These are phyloP conservation scores for Brachymystax lenok DNA, from an alignment of 2,797 vertebrate genomes.

Conservation along the genomic window DNA sequence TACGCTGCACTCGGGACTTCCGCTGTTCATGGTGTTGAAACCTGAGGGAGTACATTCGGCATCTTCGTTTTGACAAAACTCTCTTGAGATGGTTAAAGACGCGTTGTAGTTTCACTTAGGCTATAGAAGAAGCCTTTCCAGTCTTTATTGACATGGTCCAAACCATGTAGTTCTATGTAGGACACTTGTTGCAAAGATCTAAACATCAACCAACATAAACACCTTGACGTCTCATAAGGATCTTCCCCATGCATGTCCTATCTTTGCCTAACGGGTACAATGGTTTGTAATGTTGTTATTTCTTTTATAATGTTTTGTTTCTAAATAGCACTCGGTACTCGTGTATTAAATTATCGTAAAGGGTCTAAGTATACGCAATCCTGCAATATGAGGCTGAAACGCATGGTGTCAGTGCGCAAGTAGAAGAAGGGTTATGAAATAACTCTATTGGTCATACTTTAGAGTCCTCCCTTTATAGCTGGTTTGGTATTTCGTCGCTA, in stretches of 20 bases:
- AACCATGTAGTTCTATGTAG: too few species aligned
- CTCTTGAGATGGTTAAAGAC: background rate
- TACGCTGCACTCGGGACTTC: background rate
- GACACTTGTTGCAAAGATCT: too few species aligned
- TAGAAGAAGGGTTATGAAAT: background rate
- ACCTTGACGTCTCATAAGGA: too few species aligned
- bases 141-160: too few species aligned
- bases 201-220: too few species aligned
- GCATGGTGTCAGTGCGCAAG: slow-evolving; percentile 1
- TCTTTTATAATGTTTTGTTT: background rate
- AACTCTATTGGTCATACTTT: background rate
- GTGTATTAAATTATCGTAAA: background rate
- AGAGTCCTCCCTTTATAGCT: background rate
- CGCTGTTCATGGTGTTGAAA: background rate
- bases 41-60: background rate
- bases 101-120: background rate
- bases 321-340: background rate
- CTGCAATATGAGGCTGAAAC: slow-evolving; percentile 5
- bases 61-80: too few species aligned
- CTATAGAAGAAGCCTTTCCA: too few species aligned
- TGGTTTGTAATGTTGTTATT: too few species aligned
- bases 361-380: background rate
- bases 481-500: background rate
- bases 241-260: too few species aligned
- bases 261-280: too few species aligned